phyloP scores from a whole-genome alignment of 2,888 invertebrate species.

The Anodontia alba region DNA sequence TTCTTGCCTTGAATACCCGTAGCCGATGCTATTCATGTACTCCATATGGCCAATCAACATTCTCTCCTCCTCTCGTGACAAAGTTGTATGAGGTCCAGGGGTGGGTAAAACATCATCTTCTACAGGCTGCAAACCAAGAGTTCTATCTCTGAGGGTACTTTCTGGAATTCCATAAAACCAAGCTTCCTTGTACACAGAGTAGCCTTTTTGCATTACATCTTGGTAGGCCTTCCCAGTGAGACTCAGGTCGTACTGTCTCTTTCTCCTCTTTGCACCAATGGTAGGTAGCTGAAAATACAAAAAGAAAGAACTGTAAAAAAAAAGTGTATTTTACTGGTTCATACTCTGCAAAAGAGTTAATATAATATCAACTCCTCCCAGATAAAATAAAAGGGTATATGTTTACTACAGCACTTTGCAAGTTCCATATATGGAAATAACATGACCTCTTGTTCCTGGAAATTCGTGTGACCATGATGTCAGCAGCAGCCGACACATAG shows the following conservation, averaged over 20 bases:
- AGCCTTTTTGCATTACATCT: conserved; percentile 27
- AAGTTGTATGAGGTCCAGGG: neutral
- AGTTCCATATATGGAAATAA: too few relatives aligned
- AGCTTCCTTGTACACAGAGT: conserved; percentile 43
- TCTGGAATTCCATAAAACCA: conserved; percentile 47
- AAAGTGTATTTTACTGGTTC: too few relatives aligned
- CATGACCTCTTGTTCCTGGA: too few relatives aligned
- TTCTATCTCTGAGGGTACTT: conserved; percentile 47
- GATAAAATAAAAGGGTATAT: too few relatives aligned
- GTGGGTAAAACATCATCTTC: neutral
- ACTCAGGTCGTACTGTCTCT: conserved; percentile 34
- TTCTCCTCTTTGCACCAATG: neutral
- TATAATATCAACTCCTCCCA: too few relatives aligned
- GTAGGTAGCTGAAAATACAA: neutral
- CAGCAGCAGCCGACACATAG: too few relatives aligned
- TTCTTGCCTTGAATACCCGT: conserved; percentile 34
- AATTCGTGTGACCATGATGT: too few relatives aligned
- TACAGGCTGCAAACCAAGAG: conserved; percentile 38
- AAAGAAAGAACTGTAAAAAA: too few relatives aligned
- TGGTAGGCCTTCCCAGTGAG: conserved; percentile 29
- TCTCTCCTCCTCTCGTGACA: conserved; percentile 26
- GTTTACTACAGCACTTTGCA: too few relatives aligned
- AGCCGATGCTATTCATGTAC: conserved; percentile 38
- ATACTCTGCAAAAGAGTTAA: too few relatives aligned
- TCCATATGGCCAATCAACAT: conserved; percentile 26